Evolutionary conservation across 2,113 vertebrate species (phyloP).

Genomic region (Corythaeola cristata): DNA sequence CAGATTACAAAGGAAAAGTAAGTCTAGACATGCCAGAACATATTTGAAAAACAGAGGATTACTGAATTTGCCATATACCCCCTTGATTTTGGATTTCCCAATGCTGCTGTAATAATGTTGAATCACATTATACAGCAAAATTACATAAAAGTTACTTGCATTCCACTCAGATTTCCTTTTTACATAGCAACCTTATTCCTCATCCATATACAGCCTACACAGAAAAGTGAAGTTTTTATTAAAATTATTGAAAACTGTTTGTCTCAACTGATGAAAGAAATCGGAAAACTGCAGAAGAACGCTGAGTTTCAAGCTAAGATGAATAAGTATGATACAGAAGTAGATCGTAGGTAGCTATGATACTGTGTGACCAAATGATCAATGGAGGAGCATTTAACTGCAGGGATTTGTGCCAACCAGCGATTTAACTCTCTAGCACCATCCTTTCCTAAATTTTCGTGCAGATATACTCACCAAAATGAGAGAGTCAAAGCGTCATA

Average conservation of each 20-base stretch:
- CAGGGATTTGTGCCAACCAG: neutral
- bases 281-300: neutral
- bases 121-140: constrained; percentile 15
- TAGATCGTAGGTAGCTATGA: neutral
- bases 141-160: neutral
- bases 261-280: neutral
- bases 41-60: constrained; percentile 49
- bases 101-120: neutral
- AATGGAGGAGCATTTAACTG: neutral
- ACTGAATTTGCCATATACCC: neutral
- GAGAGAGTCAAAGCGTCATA: neutral
- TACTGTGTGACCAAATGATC: neutral
- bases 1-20: constrained; percentile 32
- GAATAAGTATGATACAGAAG: neutral
- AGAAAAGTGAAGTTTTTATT: neutral
- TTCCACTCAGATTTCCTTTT: constrained; percentile 16
- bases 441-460: neutral
- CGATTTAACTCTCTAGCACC: neutral
- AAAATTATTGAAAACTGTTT: neutral
- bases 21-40: constrained; percentile 32
- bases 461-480: neutral
- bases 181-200: neutral
- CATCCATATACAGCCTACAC: neutral
- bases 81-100: constrained; percentile 26
- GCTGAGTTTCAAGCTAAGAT: neutral